Evolutionary conservation across 2,797 vertebrate species (phyloP), one percentile per base, ranked within the genome.

Genomic region (Enteromius thamalakanensis): DNA sequence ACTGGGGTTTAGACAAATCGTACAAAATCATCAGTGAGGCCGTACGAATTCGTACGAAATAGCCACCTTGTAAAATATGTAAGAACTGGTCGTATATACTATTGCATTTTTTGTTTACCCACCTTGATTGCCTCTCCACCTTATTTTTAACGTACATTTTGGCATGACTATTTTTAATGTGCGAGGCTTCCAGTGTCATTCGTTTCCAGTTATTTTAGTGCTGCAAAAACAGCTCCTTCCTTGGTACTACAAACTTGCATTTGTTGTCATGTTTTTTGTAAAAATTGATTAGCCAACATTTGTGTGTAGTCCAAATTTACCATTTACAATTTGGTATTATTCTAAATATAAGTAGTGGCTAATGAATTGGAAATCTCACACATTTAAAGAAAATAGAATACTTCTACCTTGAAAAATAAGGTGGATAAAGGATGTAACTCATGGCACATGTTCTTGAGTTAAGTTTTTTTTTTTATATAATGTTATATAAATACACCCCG

Each of bases 371-470:
- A 37, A 37, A 34, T 55, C 29, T 75, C 3, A 10, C 21, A 58
- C 21, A 58, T 42, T 60, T 2, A 71, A 26, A 47, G n/a, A 45
- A 71, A 71, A 70, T 26, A 71, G 12, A 11, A 23, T 45, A 70
- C 12, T 42, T 69, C 12, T n/a, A 12, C n/a, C 11, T 15, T 60
- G n/a, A n/a, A 75, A 76, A 76, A 60, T 60, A 60, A 42, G n/a
- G 53, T 76, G 74, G n/a, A 76, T 76, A 51, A 49, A 21, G 8
- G 26, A 72, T 51, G 15, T 49, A 23, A 23, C 11, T 42, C 74
- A 60, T n/a, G 53, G 74, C n/a, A 42, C 21, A 60, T 42, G 40
- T 12, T 14, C 34, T 76, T 15, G n/a, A 42, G 37, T 58, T 55
- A 58, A 12, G 42, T 12, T 45, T 8, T n/a, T 34, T 23, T 34